A percentile compares a stretch with the other conserved stretches of the same genome.
Evolutionary conservation across 2,888 invertebrate genomes (phyloP).

Genomic region (Coelopa pilipes): DNA sequence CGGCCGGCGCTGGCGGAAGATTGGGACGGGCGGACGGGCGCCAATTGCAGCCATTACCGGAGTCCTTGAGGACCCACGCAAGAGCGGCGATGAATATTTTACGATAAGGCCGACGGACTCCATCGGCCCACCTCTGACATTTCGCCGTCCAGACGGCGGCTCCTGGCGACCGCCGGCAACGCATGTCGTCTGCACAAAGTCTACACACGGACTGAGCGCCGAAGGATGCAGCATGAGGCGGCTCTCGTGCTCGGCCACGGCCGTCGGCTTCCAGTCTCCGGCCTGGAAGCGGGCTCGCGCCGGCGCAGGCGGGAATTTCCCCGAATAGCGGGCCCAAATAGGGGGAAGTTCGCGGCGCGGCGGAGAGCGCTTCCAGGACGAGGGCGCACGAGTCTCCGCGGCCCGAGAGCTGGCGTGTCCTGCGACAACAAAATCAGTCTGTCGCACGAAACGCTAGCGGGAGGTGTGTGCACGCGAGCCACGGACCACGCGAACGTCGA

Average conservation of each 20-base stretch:
- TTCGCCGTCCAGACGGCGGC: not conserved
- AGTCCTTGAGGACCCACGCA: slow-evolving; percentile 24
- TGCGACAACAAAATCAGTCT: slow-evolving; percentile 53
- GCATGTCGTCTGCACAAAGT: not conserved
- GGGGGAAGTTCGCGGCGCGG: slow-evolving; percentile 1
- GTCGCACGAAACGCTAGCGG: slow-evolving; percentile 58
- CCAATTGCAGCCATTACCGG: slow-evolving; percentile 25
- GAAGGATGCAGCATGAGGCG: not conserved
- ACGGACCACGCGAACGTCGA: slow-evolving; percentile 2
- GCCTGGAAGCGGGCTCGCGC: slow-evolving; percentile 6
- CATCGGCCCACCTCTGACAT: too few species aligned
- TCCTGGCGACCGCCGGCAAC: not conserved
- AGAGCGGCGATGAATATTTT: slow-evolving; percentile 19
- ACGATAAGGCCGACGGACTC: not conserved
- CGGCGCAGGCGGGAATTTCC: slow-evolving; percentile 18
- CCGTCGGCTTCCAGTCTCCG: slow-evolving; percentile 37
- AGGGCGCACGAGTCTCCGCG: not conserved
- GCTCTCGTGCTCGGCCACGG: not conserved
- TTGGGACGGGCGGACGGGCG: not conserved
- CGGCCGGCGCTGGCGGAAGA: too few species aligned
- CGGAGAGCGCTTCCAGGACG: too few species aligned
- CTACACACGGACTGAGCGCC: slow-evolving; percentile 7
- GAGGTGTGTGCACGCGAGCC: slow-evolving; percentile 60
- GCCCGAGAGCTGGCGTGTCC: slow-evolving; percentile 39
- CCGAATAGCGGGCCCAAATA: not conserved